A percentile compares a stretch with the other conserved stretches of the same genome.
These are phyloP conservation scores for Doris montereyensis DNA, from an alignment of 2,888 invertebrate species.

Conservation along the genomic window DNA sequence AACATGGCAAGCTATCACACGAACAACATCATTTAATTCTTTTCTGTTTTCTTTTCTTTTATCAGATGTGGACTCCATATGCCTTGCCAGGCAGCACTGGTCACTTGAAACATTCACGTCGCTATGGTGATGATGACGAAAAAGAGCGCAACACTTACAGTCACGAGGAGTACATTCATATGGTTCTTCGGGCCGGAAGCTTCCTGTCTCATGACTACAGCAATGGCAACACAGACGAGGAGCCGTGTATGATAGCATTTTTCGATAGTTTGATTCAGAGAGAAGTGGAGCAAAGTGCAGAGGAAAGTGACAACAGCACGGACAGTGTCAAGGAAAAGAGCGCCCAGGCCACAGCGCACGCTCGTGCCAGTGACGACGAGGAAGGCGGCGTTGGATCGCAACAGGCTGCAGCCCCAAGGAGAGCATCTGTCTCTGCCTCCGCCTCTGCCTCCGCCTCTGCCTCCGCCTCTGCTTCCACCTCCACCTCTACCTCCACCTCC, in stretches of 20 bases:
- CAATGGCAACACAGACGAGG: constrained; percentile 89
- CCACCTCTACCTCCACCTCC: no score
- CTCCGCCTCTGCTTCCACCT: no score
- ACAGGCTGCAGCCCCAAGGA: background rate
- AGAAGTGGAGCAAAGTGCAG: constrained; percentile 80
- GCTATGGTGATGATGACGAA: constrained; percentile 36
- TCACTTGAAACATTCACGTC: constrained; percentile 28
- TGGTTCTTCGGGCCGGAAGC: constrained; percentile 85
- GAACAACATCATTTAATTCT: no score
- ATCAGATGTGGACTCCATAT: constrained; percentile 86
- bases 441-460: no score
- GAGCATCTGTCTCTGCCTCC: no score
- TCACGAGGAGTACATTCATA: constrained; percentile 83
- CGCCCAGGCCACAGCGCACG: constrained; percentile 46
- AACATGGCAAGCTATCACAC: no score
- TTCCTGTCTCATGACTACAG: constrained; percentile 87
- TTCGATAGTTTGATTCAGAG: constrained; percentile 94
- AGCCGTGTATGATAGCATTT: constrained; percentile 96
- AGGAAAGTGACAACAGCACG: constrained; percentile 50
- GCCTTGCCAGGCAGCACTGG: constrained; percentile 73
- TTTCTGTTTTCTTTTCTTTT: background rate
- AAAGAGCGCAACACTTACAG: constrained; percentile 69
- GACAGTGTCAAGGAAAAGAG: constrained; percentile 42
- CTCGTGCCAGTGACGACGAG: background rate
- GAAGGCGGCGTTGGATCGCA: background rate